Evolutionary conservation across 2,888 invertebrate genomes (phyloP), one percentile per base, ranked within the genome.

Genomic region (Psylliodes chrysocephalus): DNA sequence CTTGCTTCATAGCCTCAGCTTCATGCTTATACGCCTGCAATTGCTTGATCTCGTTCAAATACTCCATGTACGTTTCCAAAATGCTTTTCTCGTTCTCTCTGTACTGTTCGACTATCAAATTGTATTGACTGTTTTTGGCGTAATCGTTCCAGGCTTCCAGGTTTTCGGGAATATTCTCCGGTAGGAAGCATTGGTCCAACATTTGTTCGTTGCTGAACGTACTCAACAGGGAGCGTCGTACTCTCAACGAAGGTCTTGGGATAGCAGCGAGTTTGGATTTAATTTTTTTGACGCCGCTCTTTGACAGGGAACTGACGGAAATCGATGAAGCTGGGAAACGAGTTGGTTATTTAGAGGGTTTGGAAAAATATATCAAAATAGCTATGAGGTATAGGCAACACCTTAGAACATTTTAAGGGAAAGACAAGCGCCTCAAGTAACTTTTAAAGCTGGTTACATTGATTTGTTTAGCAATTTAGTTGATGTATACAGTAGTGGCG

Each of bases 111-210:
- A 68, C n/a, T 19, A 60, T 33, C 1, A 28, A 51, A 42, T 65
- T 69, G 51, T 69, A 75, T 2, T 12, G 35, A 10, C 35, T 28
- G 12, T 66, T 59, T 12, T 19, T 54, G 8, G 35, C 15, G 44
- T 64, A 75, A 0, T 42, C 25, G 33, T 49, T 68, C 73, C 73
- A 73, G 15, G 69, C 68, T 14, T 73, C 71, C 19, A 59, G 28
- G 38, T 68, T 68, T 42, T 71, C 72, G 1, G 72, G 72, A 7
- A 73, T 19, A 33, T 46, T 46, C 2, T 74, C 72, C 12, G 71
- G 72, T 22, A 72, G 12, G 5, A 64, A 61, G 6, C 12, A 10
- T 8, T 25, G 17, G 2, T 44, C 53, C 7, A 19, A 18, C 22
- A 49, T 15, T 15, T 14, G n/a, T 28, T 40, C 25, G 28, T 15